A percentile compares a stretch with the other conserved stretches of the same genome.
phyloP scores from a whole-genome alignment of 23 tunicate species.

The Oikopleura vanhoeffeni region DNA sequence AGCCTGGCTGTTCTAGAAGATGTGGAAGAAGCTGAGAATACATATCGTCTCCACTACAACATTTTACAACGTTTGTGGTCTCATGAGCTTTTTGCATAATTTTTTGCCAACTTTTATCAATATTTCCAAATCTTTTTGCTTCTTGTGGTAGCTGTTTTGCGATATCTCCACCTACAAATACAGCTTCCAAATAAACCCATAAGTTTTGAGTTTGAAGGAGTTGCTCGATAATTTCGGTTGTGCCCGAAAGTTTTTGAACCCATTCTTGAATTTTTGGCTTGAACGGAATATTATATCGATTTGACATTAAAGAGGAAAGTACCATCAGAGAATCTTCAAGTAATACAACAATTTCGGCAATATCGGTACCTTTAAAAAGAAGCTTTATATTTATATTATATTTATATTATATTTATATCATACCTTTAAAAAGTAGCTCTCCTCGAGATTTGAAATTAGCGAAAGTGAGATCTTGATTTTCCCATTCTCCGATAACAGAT shows the following conservation, averaged over 20 bases:
- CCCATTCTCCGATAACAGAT: slow-evolving; percentile 76
- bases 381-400: slow-evolving; percentile 53
- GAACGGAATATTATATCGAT: slow-evolving; percentile 96
- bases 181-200: slow-evolving; percentile 99
- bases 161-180: slow-evolving; percentile 94
- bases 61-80: slow-evolving; percentile 92
- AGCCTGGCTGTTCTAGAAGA: slow-evolving; percentile 84
- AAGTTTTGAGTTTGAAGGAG: slow-evolving; percentile 86
- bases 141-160: slow-evolving; percentile 98
- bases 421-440: slow-evolving; percentile 34
- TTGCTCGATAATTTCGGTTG: slow-evolving; percentile 89
- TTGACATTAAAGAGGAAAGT: slow-evolving; percentile 63
- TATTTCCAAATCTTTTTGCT: slow-evolving; percentile 88
- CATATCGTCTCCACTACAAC: slow-evolving; percentile 98
- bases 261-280: slow-evolving; percentile 92
- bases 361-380: slow-evolving; percentile 87
- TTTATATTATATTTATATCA: no score
- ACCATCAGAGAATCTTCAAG: slow-evolving; percentile 89
- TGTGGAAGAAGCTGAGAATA: slow-evolving; percentile 90
- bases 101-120: slow-evolving; percentile 99
- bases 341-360: slow-evolving; percentile 58
- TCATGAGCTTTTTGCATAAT: slow-evolving; percentile 99
- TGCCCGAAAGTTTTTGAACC: slow-evolving; percentile 86
- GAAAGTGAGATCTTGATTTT: slow-evolving; percentile 47
- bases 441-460: slow-evolving; percentile 76